phyloP scores from a whole-genome alignment of 2,113 vertebrate species.

The Alces alces region DNA sequence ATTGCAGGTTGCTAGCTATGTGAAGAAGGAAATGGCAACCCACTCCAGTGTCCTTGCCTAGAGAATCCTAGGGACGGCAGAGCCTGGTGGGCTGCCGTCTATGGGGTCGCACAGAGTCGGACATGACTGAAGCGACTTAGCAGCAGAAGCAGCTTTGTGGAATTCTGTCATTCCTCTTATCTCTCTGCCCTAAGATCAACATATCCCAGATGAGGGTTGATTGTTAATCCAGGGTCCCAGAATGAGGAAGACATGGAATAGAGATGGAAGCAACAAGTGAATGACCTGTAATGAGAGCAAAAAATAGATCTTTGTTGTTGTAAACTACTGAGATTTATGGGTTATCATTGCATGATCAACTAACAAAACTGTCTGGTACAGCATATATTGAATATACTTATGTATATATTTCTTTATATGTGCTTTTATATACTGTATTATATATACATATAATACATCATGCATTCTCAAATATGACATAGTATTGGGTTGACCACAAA shows the following conservation, averaged over 20 bases:
- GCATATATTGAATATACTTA: not conserved
- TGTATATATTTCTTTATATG: not conserved
- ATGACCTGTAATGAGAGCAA: not conserved
- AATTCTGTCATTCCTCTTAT: not conserved
- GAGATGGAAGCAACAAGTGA: not conserved
- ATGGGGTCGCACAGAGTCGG: too few relatives aligned
- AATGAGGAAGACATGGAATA: not conserved
- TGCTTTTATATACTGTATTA: not conserved
- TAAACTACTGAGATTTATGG: not conserved
- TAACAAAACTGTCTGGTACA: not conserved
- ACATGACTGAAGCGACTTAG: too few relatives aligned
- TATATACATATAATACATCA: not conserved
- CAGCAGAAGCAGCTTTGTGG: not conserved
- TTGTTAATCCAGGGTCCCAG: not conserved
- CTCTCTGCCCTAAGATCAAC: not conserved
- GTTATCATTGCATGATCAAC: not conserved
- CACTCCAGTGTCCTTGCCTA: too few relatives aligned
- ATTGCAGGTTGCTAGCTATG: not conserved
- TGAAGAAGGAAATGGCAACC: not conserved
- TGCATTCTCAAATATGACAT: not conserved
- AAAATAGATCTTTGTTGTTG: not conserved
- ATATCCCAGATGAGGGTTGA: not conserved
- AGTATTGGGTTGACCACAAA: not conserved
- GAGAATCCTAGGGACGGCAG: too few relatives aligned
- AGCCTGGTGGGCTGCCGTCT: too few relatives aligned